Percentiles rank a stretch among this genome's conserved stretches.
Evolutionary conservation across 2,113 vertebrate genomes (phyloP).

Genomic region (Neopipo cinnamomea): DNA sequence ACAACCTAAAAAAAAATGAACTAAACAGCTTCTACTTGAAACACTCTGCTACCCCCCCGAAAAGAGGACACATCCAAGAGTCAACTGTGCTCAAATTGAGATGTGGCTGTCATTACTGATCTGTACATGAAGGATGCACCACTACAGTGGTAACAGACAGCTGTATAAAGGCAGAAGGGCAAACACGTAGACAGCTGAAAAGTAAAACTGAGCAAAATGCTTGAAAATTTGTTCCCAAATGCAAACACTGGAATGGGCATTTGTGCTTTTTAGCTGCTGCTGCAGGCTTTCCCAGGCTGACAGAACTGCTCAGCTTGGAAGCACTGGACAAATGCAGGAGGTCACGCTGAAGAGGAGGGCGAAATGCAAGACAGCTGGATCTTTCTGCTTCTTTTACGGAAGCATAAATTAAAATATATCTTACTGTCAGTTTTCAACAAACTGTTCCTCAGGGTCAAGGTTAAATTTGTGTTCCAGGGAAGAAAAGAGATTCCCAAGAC

Average conservation of each 20-base stretch:
- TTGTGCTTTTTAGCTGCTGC: not conserved
- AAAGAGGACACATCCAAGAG: not conserved
- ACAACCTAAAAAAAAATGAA: not conserved
- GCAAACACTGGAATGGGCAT: not conserved
- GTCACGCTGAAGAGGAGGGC: not conserved
- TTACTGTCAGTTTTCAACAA: not conserved
- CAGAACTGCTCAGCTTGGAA: not conserved
- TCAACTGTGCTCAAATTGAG: not conserved
- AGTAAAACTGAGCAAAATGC: not conserved
- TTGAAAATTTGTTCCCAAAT: not conserved
- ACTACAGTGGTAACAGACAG: not conserved
- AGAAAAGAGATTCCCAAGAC: not conserved
- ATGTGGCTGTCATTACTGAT: not conserved
- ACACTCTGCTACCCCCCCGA: not conserved
- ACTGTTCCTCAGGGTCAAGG: not conserved
- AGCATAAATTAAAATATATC: not conserved
- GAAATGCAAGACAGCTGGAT: not conserved
- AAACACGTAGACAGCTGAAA: not conserved
- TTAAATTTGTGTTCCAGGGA: not conserved
- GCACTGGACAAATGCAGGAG: not conserved
- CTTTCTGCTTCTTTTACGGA: not conserved
- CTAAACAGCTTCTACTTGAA: not conserved
- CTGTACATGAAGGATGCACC: not conserved
- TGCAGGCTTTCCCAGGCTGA: not conserved
- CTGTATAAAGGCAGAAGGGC: not conserved